Evolutionary conservation across 2,888 invertebrate species (phyloP), one percentile per base, ranked within the genome.

Genomic region (Cephus pygmeus): DNA sequence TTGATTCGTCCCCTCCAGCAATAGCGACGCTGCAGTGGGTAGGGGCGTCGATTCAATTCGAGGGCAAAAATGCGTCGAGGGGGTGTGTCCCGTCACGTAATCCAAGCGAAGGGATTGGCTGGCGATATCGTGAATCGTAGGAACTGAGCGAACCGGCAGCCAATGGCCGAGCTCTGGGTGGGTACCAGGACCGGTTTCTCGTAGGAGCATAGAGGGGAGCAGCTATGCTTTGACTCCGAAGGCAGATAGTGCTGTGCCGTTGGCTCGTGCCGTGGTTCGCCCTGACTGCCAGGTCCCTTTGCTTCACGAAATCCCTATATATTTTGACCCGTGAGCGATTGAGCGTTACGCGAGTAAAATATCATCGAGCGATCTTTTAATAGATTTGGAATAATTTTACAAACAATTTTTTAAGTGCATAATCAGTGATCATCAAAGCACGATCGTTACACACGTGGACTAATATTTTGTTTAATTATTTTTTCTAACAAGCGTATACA

Each of bases 171-270:
- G 12, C 76, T 69, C 79, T 88, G 89, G 90, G 90, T 89, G 90
- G 86, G 81, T 82, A 85, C 86, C 84, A 74, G 84, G 87, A 88
- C 89, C 85, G 88, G 88, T 90, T 89, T 85, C 80, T 81, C 79
- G 79, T 83, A 77, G 79, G 82, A 76, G 81, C 80, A 84, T 84
- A 85, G 85, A 85, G 85, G 91, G 90, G 88, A 88, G 87, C 85
- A 87, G 85, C 87, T 85, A 56, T 56, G 86, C 85, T 87, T 87
- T 84, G 79, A 84, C 83, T 86, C 85, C 86, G 83, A 80, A 81
- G 86, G 84, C 91, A 91, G 91, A 91, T 91, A 91, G 91, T 90
- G 88, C 86, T 89, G 91, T 90, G 91, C 91, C 91, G 91, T 91
- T 90, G 91, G 88, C 89, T 89, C 90, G 90, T 88, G 89, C 87